Evolutionary conservation across 2,888 invertebrate species (phyloP).

Genomic region (Lasioglossum figueresi): DNA sequence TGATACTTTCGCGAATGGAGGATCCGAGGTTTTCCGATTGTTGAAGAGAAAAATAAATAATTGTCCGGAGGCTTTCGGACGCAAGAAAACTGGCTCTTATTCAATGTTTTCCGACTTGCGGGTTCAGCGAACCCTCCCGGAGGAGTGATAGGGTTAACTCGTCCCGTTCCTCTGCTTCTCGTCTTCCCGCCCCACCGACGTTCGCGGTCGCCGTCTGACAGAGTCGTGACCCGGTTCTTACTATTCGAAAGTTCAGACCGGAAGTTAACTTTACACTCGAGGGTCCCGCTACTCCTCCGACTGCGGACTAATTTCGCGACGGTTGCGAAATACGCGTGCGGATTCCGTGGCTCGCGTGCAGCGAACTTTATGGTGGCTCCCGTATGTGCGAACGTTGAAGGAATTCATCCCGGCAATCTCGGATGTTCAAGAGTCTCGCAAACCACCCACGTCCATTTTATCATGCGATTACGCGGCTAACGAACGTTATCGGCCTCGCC

Average conservation of each 20-base stretch:
- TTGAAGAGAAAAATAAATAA: conserved; percentile 8
- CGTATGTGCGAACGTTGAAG: not conserved
- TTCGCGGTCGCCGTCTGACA: conserved; percentile 16
- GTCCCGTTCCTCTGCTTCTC: conserved; percentile 1
- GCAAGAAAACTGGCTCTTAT: not conserved
- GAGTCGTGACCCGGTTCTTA: conserved; percentile 56
- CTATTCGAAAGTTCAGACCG: conserved; percentile 71
- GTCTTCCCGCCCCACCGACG: not conserved
- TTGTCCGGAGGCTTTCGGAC: not conserved
- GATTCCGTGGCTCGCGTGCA: conserved; percentile 21
- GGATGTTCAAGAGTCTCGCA: not conserved
- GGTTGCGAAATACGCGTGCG: conserved; percentile 16
- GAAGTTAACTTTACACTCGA: conserved; percentile 73
- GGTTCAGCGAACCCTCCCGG: conserved; percentile 4
- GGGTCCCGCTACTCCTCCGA: conserved; percentile 33
- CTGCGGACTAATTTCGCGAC: conserved; percentile 56
- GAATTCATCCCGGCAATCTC: conserved; percentile 27
- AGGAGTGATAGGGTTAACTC: not conserved
- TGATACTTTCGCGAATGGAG: not conserved
- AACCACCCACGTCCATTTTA: conserved; percentile 9
- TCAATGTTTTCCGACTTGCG: not conserved
- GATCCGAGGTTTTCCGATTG: not conserved
- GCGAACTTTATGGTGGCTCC: conserved; percentile 24
- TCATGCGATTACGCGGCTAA: not conserved
- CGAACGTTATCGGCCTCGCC: not conserved